phyloP scores from a whole-genome alignment of 1,140 invertebrate genomes.

The Drosophila neocordata region DNA sequence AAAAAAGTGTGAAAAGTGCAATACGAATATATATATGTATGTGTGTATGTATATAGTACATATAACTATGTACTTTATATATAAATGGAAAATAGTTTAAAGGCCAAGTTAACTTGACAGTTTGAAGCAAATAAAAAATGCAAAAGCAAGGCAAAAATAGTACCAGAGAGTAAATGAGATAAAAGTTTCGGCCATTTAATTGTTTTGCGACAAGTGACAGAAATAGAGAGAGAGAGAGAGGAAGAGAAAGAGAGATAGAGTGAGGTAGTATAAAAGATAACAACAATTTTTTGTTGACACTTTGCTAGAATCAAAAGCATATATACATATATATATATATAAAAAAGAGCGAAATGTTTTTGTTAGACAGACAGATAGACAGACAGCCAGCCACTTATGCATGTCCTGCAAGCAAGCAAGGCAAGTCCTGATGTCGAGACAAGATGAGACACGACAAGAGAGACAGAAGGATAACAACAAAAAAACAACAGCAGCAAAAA shows the following conservation, averaged over 20 bases:
- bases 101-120: constrained; percentile 16
- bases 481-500: constrained; percentile 2
- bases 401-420: constrained; percentile 2
- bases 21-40: background rate
- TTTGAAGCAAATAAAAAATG: constrained; percentile 14
- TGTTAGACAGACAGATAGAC: constrained; percentile 14
- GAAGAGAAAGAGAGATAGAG: too few relatives aligned
- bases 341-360: constrained; percentile 8
- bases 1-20: constrained; percentile 9
- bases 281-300: constrained; percentile 18
- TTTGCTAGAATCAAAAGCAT: constrained; percentile 13
- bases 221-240: too few relatives aligned
- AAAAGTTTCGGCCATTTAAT: constrained; percentile 1
- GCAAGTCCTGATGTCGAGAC: constrained; percentile 13
- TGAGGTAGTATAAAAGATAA: background rate
- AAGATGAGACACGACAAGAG: constrained; percentile 8
- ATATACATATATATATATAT: constrained; percentile 8
- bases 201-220: background rate
- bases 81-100: constrained; percentile 14
- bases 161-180: background rate
- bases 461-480: constrained; percentile 3
- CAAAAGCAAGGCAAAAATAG: constrained; percentile 6
- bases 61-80: background rate
- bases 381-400: constrained; percentile 16
- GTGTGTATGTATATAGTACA: background rate